Percentiles rank a stretch among this genome's conserved stretches.
Conservation (phyloP, 1,140 invertebrate genomes). For the Andrena cerasifolii region DNA sequence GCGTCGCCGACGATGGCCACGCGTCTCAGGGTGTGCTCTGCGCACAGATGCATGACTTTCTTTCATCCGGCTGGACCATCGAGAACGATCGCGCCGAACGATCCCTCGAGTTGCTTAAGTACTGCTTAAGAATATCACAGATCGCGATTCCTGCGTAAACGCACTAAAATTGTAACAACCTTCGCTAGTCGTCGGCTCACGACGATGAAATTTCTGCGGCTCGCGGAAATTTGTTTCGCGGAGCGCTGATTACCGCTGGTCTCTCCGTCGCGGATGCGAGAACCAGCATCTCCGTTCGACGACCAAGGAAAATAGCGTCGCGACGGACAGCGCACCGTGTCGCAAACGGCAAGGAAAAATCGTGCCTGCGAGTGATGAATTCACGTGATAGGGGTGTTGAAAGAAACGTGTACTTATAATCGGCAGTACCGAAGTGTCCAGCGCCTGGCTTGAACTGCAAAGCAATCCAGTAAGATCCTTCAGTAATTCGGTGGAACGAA, state of each 20-base stretch:
- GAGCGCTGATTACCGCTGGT: background rate
- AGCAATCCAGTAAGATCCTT: background rate
- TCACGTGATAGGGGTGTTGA: background rate
- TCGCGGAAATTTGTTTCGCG: conserved; percentile 1
- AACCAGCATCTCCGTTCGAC: conserved; percentile 1
- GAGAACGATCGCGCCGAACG: background rate
- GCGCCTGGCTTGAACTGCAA: background rate
- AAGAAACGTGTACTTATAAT: background rate
- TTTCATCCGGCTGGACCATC: background rate
- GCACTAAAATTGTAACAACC: conserved; percentile 53
- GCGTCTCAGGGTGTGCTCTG: background rate
- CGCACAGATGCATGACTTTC: background rate
- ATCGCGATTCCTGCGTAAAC: conserved; percentile 65
- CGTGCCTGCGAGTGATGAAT: too few species aligned
- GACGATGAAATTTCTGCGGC: conserved; percentile 24
- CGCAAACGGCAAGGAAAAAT: too few species aligned
- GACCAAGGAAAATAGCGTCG: conserved; percentile 7
- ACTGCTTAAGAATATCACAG: conserved; percentile 74
- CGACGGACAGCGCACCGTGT: conserved; percentile 2
- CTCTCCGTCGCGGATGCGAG: background rate
- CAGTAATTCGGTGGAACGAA: background rate
- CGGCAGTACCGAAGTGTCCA: background rate
- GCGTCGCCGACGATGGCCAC: background rate
- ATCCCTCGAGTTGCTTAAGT: conserved; percentile 38
- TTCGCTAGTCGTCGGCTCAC: conserved; percentile 45